Percentiles rank a stretch among this genome's conserved stretches.
Evolutionary conservation across 2,797 vertebrate genomes (phyloP).

Genomic region (Danio choprae): DNA sequence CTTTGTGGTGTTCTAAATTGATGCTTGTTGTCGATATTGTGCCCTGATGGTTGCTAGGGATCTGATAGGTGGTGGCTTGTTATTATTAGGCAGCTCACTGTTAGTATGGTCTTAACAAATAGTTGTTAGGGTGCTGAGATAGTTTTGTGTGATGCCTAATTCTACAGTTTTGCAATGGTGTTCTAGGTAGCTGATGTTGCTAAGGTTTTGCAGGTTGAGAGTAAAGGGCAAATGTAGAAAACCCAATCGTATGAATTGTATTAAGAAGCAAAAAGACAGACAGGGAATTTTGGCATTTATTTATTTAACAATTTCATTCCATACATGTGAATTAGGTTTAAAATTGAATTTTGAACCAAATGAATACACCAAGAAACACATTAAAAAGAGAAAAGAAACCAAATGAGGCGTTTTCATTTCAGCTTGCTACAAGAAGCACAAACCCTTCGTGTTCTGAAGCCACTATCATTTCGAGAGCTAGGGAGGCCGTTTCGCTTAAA

Average conservation of each 20-base stretch:
- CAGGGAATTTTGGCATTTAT: slow-evolving; percentile 71
- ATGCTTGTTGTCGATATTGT: neutral
- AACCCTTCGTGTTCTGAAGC: slow-evolving; percentile 61
- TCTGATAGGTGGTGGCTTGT: neutral
- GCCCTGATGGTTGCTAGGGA: neutral
- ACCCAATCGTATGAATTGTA: neutral
- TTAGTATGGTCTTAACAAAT: too few species aligned
- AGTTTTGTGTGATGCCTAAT: too few species aligned
- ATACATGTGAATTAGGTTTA: slow-evolving; percentile 76
- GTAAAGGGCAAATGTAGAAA: neutral
- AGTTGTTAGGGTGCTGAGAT: neutral
- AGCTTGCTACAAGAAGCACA: slow-evolving; percentile 63
- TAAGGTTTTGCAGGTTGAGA: neutral
- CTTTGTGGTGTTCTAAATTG: neutral
- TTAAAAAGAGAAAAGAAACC: slow-evolving; percentile 58
- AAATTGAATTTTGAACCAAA: slow-evolving; percentile 69
- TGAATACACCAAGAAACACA: slow-evolving; percentile 55
- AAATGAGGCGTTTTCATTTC: slow-evolving; percentile 65
- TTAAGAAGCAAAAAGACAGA: slow-evolving; percentile 5
- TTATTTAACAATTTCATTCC: slow-evolving; percentile 78
- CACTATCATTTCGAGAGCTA: slow-evolving; percentile 64
- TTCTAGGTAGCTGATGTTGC: neutral
- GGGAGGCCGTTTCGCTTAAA: slow-evolving; percentile 54
- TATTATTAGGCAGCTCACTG: neutral
- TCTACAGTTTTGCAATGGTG: neutral